These are phyloP conservation scores for Rhadinocentrus ornatus DNA, from an alignment of 2,797 vertebrate genomes.

Conservation along the genomic window DNA sequence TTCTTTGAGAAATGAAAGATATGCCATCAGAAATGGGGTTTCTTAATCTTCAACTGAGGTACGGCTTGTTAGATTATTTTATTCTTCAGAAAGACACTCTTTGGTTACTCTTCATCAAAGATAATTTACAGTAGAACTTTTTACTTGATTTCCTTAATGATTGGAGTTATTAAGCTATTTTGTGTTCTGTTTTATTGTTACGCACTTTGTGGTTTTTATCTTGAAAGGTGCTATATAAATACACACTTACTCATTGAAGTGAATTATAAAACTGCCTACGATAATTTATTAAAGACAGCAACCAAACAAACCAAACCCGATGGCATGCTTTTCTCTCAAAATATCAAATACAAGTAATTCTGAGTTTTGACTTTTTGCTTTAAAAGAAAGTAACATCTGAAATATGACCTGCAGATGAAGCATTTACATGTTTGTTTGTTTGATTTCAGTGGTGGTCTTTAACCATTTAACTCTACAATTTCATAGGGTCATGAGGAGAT, in stretches of 20 bases:
- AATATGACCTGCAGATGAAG: background rate
- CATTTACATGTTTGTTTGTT: no score
- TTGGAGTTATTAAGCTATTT: no score
- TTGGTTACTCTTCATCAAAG: background rate
- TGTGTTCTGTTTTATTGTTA: no score
- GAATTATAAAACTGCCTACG: background rate
- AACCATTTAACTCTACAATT: background rate
- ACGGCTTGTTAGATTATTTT: background rate
- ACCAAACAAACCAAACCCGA: background rate
- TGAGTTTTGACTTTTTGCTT: background rate
- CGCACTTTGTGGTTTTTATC: no score
- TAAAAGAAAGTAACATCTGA: background rate
- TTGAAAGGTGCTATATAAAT: no score
- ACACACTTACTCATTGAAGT: no score
- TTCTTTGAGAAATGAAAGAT: no score
- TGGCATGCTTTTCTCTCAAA: background rate
- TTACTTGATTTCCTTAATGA: background rate
- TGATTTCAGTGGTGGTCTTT: background rate
- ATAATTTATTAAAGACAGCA: background rate
- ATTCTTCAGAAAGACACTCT: background rate
- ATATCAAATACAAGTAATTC: background rate
- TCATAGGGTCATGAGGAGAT: background rate
- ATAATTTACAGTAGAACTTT: background rate
- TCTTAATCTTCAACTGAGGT: background rate
- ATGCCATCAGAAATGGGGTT: no score